Conservation (phyloP, 1,140 invertebrate genomes). For the Nixonia krombeini region DNA sequence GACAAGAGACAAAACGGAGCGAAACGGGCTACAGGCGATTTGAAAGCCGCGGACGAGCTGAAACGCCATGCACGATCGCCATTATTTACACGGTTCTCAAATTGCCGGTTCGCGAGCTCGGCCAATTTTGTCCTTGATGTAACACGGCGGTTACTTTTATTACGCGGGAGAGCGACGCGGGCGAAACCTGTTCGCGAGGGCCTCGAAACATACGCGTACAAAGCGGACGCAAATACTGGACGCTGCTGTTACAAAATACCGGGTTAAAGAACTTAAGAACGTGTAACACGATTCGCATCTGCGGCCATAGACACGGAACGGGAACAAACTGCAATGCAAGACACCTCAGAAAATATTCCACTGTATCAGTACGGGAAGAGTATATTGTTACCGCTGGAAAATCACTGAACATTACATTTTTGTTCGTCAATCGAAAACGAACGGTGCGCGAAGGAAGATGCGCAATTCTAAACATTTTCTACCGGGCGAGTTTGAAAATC, state of each 20-base stretch:
- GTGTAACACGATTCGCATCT: constrained; percentile 32
- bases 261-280: constrained; percentile 17
- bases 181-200: constrained; percentile 1
- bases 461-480: too few relatives aligned
- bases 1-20: too few relatives aligned
- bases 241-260: constrained; percentile 9
- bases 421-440: neutral
- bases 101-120: neutral
- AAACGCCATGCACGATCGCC: too few relatives aligned
- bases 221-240: constrained; percentile 21
- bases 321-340: constrained; percentile 32
- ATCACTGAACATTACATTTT: constrained; percentile 21
- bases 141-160: neutral
- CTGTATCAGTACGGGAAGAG: constrained; percentile 11
- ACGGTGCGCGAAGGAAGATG: too few relatives aligned
- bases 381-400: constrained; percentile 25
- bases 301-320: constrained; percentile 34
- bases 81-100: neutral
- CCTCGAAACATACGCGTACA: constrained; percentile 7
- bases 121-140: constrained; percentile 1
- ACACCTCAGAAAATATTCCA: constrained; percentile 25
- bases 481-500: too few relatives aligned
- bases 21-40: too few relatives aligned
- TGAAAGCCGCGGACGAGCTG: too few relatives aligned
- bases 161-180: neutral